phyloP scores from a whole-genome alignment of 2,888 invertebrate species.

The Listrodromus nycthemerus region DNA sequence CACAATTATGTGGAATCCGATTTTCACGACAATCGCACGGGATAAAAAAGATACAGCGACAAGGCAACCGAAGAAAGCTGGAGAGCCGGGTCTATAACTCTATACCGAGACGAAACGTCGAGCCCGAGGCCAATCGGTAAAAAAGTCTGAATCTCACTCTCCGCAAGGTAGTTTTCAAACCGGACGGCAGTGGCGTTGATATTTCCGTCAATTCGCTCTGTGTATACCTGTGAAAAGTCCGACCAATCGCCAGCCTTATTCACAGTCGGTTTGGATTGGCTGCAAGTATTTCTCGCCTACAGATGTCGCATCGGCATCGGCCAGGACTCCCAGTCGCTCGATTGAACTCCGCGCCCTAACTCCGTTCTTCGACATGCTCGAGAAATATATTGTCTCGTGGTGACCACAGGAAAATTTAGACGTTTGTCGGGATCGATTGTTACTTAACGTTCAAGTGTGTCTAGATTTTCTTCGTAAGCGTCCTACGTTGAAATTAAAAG shows the following conservation, averaged over 20 bases:
- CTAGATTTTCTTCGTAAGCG: background rate
- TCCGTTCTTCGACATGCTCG: background rate
- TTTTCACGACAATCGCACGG: background rate
- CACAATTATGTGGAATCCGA: background rate
- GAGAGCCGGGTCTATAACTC: constrained; percentile 8
- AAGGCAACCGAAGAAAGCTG: background rate
- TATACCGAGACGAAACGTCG: background rate
- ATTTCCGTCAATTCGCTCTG: background rate
- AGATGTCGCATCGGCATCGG: background rate
- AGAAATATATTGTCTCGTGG: background rate
- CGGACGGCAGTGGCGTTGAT: background rate
- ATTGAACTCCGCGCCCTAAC: background rate
- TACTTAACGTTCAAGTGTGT: background rate
- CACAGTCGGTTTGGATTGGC: background rate
- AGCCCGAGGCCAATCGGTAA: background rate
- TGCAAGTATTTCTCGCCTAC: background rate
- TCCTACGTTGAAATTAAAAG: background rate
- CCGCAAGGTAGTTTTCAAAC: background rate
- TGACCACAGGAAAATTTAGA: background rate
- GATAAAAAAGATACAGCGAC: background rate
- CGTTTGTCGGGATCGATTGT: background rate
- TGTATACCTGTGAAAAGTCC: background rate
- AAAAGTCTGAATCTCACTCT: background rate
- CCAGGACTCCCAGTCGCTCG: background rate
- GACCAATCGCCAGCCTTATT: background rate